Evolutionary conservation across 2,113 vertebrate genomes (phyloP).

Genomic region (Oostethus manadensis): DNA sequence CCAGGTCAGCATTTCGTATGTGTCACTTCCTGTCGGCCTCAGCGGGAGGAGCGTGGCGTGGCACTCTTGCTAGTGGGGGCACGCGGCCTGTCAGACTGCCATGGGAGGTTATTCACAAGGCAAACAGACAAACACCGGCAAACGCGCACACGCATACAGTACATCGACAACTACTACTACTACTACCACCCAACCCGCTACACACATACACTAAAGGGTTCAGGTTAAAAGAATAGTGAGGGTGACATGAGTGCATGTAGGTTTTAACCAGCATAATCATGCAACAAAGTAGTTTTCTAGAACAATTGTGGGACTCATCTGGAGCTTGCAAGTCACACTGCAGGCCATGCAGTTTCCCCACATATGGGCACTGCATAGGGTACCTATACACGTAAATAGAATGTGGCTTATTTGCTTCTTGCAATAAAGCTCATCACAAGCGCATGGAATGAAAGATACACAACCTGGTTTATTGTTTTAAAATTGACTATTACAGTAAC

Average conservation of each 20-base stretch:
- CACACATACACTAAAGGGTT: conserved; percentile 7
- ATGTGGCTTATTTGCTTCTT: too few relatives aligned
- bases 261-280: background rate
- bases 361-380: too few relatives aligned
- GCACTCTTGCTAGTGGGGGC: conserved; percentile 50
- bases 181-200: background rate
- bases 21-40: conserved; percentile 66
- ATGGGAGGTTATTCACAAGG: conserved; percentile 53
- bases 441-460: too few relatives aligned
- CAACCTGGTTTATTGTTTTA: too few relatives aligned
- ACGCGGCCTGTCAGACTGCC: conserved; percentile 58
- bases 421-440: too few relatives aligned
- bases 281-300: conserved; percentile 1
- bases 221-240: conserved; percentile 25
- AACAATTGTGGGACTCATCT: conserved; percentile 4
- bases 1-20: conserved; percentile 70
- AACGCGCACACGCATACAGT: background rate
- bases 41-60: conserved; percentile 44
- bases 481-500: too few relatives aligned
- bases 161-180: background rate
- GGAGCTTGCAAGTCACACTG: conserved; percentile 14
- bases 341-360: conserved; percentile 3
- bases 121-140: conserved; percentile 36
- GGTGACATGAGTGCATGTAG: conserved; percentile 14
- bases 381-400: too few relatives aligned